Conservation (phyloP, 64 coral and sea anemone species). For the Dendrophyllia cribrosa region DNA sequence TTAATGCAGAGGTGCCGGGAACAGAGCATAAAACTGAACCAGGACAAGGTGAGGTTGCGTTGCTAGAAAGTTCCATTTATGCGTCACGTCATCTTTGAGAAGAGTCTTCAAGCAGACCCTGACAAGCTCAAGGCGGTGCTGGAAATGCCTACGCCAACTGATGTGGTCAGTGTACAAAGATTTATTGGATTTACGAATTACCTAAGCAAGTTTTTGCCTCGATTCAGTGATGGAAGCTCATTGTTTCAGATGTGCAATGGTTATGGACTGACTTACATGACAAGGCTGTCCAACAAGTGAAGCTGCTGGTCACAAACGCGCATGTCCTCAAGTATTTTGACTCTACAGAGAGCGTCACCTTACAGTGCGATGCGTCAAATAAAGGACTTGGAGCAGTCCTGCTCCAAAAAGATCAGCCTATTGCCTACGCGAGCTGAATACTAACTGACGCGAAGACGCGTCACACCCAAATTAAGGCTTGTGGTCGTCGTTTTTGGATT, state of each 20-base stretch:
- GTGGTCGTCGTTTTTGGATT: neutral
- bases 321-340: slow-evolving; percentile 6
- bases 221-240: slow-evolving; percentile 4
- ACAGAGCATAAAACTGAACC: slow-evolving; percentile 28
- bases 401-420: neutral
- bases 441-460: neutral
- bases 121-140: neutral
- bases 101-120: slow-evolving; percentile 28
- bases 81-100: slow-evolving; percentile 3
- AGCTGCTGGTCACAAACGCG: neutral
- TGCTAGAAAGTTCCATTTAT: neutral
- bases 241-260: neutral
- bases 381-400: neutral
- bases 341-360: neutral
- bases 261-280: too few relatives aligned
- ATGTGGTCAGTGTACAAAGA: slow-evolving; percentile 11
- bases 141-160: slow-evolving; percentile 31
- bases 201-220: slow-evolving; percentile 25
- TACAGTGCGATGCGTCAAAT: neutral
- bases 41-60: slow-evolving; percentile 4
- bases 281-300: neutral
- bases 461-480: neutral
- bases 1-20: too few relatives aligned
- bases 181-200: neutral
- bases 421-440: neutral